Percentiles rank a stretch among this genome's conserved stretches.
Conservation (phyloP, 2,113 vertebrate genomes). For the Lathamus discolor region DNA sequence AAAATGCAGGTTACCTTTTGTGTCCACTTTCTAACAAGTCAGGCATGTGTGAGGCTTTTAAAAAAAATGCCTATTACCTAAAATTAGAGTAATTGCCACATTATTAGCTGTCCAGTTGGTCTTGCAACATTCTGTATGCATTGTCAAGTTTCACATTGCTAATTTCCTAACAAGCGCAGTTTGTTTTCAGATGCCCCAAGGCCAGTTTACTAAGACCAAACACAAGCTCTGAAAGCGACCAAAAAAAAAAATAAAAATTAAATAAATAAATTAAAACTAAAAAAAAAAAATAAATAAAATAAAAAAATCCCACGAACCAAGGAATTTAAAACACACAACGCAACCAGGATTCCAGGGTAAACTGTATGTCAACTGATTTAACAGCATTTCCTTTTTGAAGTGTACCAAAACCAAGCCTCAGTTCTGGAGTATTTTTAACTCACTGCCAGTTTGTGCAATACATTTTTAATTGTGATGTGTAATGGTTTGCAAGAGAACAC, state of each 20-base stretch:
- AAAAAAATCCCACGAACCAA: not conserved
- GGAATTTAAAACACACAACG: slow-evolving; percentile 49
- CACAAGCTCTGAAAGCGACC: slow-evolving; percentile 56
- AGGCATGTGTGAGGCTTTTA: not conserved
- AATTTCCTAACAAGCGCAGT: slow-evolving; percentile 77
- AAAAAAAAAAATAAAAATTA: slow-evolving; percentile 5
- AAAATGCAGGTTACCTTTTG: not conserved
- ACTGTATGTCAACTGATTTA: not conserved
- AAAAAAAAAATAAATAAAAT: not conserved
- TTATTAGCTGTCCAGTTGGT: slow-evolving; percentile 55
- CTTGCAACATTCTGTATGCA: slow-evolving; percentile 57
- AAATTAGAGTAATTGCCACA: slow-evolving; percentile 59
- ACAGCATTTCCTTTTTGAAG: slow-evolving; percentile 18
- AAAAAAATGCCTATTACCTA: not conserved
- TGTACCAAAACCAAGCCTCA: slow-evolving; percentile 29
- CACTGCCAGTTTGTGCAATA: slow-evolving; percentile 68
- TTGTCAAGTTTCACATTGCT: slow-evolving; percentile 74
- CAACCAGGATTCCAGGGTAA: not conserved
- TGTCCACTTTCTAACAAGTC: not conserved
- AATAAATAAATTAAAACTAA: too few relatives aligned
- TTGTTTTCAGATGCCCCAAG: slow-evolving; percentile 80
- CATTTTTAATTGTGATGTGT: slow-evolving; percentile 82
- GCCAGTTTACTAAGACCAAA: slow-evolving; percentile 74
- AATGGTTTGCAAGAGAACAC: slow-evolving; percentile 79
- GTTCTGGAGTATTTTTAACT: slow-evolving; percentile 61